Evolutionary conservation across 2,797 vertebrate genomes (phyloP).

Genomic region (Phyllotis vaccarum): DNA sequence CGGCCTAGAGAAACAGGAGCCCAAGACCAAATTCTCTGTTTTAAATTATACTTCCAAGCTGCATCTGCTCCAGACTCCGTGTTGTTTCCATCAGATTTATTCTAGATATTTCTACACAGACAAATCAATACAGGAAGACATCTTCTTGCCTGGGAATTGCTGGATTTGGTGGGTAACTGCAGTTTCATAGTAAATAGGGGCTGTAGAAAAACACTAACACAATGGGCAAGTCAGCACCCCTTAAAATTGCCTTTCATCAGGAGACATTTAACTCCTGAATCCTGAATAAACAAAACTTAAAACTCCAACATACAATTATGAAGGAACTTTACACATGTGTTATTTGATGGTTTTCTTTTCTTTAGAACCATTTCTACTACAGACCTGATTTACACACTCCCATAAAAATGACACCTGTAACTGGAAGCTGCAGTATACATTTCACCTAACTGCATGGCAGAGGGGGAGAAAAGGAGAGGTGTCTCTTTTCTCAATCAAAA

Average conservation of each 20-base stretch:
- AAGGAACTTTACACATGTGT: not conserved
- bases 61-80: not conserved
- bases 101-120: slow-evolving; percentile 66
- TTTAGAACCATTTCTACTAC: slow-evolving; percentile 1
- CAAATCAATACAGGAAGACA: slow-evolving; percentile 35
- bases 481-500: slow-evolving; percentile 44
- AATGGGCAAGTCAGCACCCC: not conserved
- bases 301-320: slow-evolving; percentile 24
- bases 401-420: slow-evolving; percentile 50
- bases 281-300: slow-evolving; percentile 45
- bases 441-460: not conserved
- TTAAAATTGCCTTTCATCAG: slow-evolving; percentile 1
- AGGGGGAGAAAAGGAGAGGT: not conserved
- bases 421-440: not conserved
- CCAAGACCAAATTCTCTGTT: not conserved
- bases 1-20: not conserved
- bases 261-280: not conserved
- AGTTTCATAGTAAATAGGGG: not conserved
- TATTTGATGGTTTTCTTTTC: slow-evolving; percentile 4
- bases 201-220: not conserved
- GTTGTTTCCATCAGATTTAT: slow-evolving; percentile 12
- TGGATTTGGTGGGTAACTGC: not conserved
- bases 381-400: slow-evolving; percentile 41
- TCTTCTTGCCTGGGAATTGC: not conserved
- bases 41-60: slow-evolving; percentile 39